Evolutionary conservation across 2,797 vertebrate species (phyloP), one percentile per base, ranked within the genome.

Genomic region (Characodon lateralis): DNA sequence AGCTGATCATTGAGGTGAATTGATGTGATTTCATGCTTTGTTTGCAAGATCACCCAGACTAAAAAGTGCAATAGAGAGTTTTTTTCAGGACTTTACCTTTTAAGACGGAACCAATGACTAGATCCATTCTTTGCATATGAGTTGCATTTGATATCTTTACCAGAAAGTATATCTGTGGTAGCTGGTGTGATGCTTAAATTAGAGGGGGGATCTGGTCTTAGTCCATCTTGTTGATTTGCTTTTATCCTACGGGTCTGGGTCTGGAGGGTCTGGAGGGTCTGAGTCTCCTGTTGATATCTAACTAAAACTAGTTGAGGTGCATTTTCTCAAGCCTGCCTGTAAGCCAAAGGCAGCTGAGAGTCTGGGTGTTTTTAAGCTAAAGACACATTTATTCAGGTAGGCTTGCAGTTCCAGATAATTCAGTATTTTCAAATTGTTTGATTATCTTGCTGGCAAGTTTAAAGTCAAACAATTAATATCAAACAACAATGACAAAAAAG

Each of bases 11-110:
- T 96, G 95, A 96, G 95, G 95, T 96, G 95, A 96, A 96, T 96
- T 96, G 96, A 96, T 96, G 95, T 96, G 96, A 96, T 96, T 96
- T 96, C 95, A 96, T 96, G 95, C 95, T 95, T 96, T 95, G 94
- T 95, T 96, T 95, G 94, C 94, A 90, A 94, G 95, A 96, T 96
- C 95, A 95, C 93, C 95, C 95, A 93, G 95, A 94, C 93, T 95
- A 96, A 95, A 95, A 92, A 51, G 90, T 91, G 93, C 90, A 93
- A 89, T 90, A 86, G 89, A 91, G 93, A 90, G 31, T 39, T 22
- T 89, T 90, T 18, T 63, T 85, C 70, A 78, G 75, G 80, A 86
- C 83, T 88, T 91, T 86, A 88, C 91, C 83, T 91, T 89, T 58
- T 87, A 84, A 89, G 82, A 79, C 71, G 78, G 85, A 87, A 78